phyloP scores from a whole-genome alignment of 2,113 vertebrate species.

The Gambusia holbrooki region DNA sequence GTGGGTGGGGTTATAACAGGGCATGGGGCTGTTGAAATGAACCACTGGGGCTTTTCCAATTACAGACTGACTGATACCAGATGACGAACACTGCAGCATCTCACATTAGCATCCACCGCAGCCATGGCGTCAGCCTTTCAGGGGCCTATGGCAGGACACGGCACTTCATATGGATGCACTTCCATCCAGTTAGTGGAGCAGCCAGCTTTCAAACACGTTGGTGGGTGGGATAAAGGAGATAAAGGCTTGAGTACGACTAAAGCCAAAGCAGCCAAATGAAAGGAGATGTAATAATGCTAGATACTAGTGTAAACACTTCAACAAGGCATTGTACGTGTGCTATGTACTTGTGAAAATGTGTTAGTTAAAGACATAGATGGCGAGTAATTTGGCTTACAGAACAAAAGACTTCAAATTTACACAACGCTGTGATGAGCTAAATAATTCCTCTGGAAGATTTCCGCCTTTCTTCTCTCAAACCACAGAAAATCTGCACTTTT shows the following conservation, averaged over 20 bases:
- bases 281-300: conserved; percentile 41
- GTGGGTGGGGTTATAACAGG: conserved; percentile 64
- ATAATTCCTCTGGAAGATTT: not conserved
- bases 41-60: conserved; percentile 65
- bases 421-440: not conserved
- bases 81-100: conserved; percentile 66
- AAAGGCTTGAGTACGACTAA: conserved; percentile 19
- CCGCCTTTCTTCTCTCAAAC: not conserved
- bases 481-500: conserved; percentile 17
- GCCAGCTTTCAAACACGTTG: conserved; percentile 45
- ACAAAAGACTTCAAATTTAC: not conserved
- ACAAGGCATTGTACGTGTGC: not conserved
- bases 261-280: conserved; percentile 46
- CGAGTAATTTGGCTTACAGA: not conserved
- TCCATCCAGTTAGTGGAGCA: conserved; percentile 63
- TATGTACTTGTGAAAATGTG: not conserved
- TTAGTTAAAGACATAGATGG: not conserved
- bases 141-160: conserved; percentile 50
- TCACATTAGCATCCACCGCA: conserved; percentile 58
- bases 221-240: conserved; percentile 42
- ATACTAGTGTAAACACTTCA: conserved; percentile 1
- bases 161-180: conserved; percentile 34
- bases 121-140: conserved; percentile 62
- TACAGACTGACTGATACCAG: conserved; percentile 72
- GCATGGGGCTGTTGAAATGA: conserved; percentile 53